phyloP scores from a whole-genome alignment of 2,888 invertebrate genomes.

The Lymantria dispar region DNA sequence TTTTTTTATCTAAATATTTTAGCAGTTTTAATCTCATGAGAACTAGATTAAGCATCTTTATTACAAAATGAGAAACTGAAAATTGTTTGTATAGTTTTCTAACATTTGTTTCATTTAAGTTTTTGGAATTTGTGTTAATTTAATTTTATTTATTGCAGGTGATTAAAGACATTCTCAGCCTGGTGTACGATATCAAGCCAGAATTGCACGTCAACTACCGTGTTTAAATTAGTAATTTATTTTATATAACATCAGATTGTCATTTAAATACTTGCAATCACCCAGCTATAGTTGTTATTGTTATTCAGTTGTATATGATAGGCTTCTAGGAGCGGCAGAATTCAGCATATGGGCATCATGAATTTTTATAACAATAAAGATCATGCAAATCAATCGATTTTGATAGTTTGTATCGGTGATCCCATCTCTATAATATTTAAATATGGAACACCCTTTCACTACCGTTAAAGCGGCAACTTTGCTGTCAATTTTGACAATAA shows the following conservation, averaged over 20 bases:
- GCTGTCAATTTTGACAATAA: slow-evolving; percentile 6
- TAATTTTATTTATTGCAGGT: slow-evolving; percentile 81
- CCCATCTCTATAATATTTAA: neutral
- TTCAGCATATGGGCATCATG: slow-evolving; percentile 12
- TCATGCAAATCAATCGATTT: slow-evolving; percentile 26
- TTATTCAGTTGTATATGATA: slow-evolving; percentile 36
- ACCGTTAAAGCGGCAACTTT: neutral
- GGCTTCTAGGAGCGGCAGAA: slow-evolving; percentile 38
- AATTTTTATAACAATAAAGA: slow-evolving; percentile 17
- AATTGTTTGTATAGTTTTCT: too few relatives aligned
- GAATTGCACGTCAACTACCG: slow-evolving; percentile 95
- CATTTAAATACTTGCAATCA: slow-evolving; percentile 41
- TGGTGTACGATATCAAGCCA: slow-evolving; percentile 96
- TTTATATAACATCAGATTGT: slow-evolving; percentile 22
- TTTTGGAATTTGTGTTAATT: neutral
- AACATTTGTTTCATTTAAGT: too few relatives aligned
- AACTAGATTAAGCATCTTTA: neutral
- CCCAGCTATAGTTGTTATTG: slow-evolving; percentile 53
- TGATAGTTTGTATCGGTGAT: slow-evolving; percentile 10
- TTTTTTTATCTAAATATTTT: neutral
- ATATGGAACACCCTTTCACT: neutral
- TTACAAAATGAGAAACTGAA: too few relatives aligned
- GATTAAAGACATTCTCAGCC: slow-evolving; percentile 89
- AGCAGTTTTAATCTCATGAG: neutral
- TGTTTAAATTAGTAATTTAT: slow-evolving; percentile 41